Conservation (phyloP, 2,888 invertebrate species). For the Protodeltote pygarga region DNA sequence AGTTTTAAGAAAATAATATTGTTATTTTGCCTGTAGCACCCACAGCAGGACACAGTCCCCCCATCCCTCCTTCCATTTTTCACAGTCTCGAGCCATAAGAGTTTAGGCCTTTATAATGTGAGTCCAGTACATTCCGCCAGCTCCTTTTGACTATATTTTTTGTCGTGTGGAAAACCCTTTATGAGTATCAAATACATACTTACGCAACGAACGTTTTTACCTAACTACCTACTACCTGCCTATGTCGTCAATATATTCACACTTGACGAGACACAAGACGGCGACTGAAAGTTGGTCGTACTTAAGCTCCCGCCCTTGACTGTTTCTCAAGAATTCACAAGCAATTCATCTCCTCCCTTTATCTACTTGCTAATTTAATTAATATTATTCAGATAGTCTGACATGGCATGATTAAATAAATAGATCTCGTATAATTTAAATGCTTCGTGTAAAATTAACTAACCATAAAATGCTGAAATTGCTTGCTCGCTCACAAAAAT, state of each 20-base stretch:
- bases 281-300: conserved; percentile 43
- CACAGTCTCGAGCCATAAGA: too few relatives aligned
- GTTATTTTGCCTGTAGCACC: too few relatives aligned
- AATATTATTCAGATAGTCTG: conserved; percentile 49
- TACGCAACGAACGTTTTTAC: too few relatives aligned
- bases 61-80: too few relatives aligned
- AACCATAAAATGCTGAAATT: conserved; percentile 15
- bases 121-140: too few relatives aligned
- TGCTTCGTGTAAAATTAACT: conserved; percentile 26
- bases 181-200: too few relatives aligned
- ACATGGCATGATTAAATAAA: conserved; percentile 29
- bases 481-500: conserved; percentile 25
- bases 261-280: conserved; percentile 40
- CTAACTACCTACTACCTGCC: background rate
- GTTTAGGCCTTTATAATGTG: too few relatives aligned
- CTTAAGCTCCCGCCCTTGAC: conserved; percentile 32
- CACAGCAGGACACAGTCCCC: too few relatives aligned
- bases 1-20: too few relatives aligned
- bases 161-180: too few relatives aligned
- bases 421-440: conserved; percentile 23
- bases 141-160: too few relatives aligned
- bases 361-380: conserved; percentile 58
- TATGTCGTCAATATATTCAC: conserved; percentile 27
- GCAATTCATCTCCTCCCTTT: conserved; percentile 42
- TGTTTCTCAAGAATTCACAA: conserved; percentile 47